A percentile compares a stretch with the other conserved stretches of the same genome.
These are phyloP conservation scores for Anarrhichthys ocellatus DNA, from an alignment of 2,113 vertebrate genomes.

Conservation along the genomic window DNA sequence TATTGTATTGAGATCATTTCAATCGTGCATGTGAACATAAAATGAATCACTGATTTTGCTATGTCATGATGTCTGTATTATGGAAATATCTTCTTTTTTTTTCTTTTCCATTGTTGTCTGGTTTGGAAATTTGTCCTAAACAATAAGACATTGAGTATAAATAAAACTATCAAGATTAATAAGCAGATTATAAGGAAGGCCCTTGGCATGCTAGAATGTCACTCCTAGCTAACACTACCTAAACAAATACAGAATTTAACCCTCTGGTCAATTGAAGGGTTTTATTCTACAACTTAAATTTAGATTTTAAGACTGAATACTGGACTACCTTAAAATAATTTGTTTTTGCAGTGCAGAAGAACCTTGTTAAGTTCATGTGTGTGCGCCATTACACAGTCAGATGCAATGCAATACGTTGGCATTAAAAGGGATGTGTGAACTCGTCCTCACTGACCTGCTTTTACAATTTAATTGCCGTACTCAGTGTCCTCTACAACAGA, in stretches of 20 bases:
- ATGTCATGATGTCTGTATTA: too few relatives aligned
- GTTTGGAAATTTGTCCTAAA: neutral
- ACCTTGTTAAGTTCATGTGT: neutral
- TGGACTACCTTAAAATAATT: constrained; percentile 7
- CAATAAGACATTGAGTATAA: neutral
- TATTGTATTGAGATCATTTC: neutral
- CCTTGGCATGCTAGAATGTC: neutral
- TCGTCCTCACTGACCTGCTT: constrained; percentile 44
- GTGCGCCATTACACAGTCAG: constrained; percentile 16
- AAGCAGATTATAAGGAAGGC: too few relatives aligned
- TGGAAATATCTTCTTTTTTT: neutral
- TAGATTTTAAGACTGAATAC: constrained; percentile 1
- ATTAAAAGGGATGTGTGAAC: constrained; percentile 20
- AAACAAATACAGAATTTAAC: neutral
- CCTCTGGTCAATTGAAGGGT: neutral
- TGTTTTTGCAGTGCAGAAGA: constrained; percentile 13
- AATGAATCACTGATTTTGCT: neutral
- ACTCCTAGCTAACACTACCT: neutral
- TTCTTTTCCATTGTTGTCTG: neutral
- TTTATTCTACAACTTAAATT: neutral
- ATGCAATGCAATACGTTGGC: constrained; percentile 26
- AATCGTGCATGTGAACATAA: neutral
- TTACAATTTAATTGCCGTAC: constrained; percentile 42
- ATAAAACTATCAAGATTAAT: neutral
- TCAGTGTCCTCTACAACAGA: constrained; percentile 43